A percentile compares a stretch with the other conserved stretches of the same genome.
Evolutionary conservation across 2,888 invertebrate genomes (phyloP).

Genomic region (Drosophila histrio): DNA sequence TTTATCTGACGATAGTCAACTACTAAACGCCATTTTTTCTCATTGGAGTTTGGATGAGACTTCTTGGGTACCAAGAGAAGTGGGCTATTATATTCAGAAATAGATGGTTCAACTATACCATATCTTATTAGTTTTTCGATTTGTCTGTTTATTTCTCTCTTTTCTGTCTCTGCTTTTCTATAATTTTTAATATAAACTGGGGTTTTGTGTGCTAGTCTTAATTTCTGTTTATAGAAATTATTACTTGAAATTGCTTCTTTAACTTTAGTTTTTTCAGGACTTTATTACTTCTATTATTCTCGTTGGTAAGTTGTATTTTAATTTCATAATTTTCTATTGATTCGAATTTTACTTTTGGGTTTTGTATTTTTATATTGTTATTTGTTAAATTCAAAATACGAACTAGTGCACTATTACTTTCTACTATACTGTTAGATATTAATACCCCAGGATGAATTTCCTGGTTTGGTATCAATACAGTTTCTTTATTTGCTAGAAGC

Average conservation of each 20-base stretch:
- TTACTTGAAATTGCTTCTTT: background rate
- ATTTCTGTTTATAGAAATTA: too few species aligned
- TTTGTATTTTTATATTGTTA: slow-evolving; percentile 2
- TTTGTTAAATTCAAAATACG: slow-evolving; percentile 18
- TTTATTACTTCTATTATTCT: background rate
- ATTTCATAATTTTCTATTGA: background rate
- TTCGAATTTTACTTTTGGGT: too few species aligned
- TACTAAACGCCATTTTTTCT: background rate
- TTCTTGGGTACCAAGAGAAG: background rate
- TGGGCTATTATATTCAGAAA: background rate
- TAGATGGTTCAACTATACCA: background rate
- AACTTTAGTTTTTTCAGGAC: background rate
- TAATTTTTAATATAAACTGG: slow-evolving; percentile 35
- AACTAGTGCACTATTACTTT: background rate
- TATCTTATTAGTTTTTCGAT: too few species aligned
- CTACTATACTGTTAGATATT: slow-evolving; percentile 21
- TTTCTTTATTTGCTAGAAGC: background rate
- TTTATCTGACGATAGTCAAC: too few species aligned
- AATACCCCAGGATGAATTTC: slow-evolving; percentile 17
- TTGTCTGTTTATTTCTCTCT: slow-evolving; percentile 5
- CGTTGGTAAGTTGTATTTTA: background rate
- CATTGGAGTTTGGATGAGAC: background rate
- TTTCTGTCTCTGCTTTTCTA: slow-evolving; percentile 24
- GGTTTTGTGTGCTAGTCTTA: slow-evolving; percentile 6
- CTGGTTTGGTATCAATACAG: slow-evolving; percentile 20